A percentile compares a stretch with the other conserved stretches of the same genome.
Evolutionary conservation across 2,113 vertebrate species (phyloP).

Genomic region (Catharus bicknelli): DNA sequence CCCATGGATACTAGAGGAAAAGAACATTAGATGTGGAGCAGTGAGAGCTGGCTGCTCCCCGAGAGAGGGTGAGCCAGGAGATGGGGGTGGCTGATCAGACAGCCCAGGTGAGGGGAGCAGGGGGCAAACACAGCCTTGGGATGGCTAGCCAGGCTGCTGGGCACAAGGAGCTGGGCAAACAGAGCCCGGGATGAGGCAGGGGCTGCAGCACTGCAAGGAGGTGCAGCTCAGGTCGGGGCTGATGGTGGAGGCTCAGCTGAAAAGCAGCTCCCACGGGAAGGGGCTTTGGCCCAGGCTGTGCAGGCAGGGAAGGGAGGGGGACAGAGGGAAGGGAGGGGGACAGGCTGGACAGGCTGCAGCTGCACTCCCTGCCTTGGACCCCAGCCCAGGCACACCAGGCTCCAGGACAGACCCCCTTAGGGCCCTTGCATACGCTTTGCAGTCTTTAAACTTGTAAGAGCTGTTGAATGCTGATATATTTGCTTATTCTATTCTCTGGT

Average conservation of each 20-base stretch:
- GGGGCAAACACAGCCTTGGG: not conserved
- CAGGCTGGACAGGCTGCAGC: not conserved
- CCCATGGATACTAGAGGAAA: not conserved
- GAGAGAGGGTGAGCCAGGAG: not conserved
- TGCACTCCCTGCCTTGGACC: not conserved
- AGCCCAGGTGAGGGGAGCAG: accelerated
- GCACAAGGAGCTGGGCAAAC: too few species aligned
- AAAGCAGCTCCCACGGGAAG: not conserved
- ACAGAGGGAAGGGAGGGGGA: not conserved
- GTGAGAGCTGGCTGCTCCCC: not conserved
- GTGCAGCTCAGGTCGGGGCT: not conserved
- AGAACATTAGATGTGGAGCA: not conserved
- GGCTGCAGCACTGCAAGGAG: not conserved
- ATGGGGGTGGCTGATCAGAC: accelerated
- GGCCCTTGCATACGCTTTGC: not conserved
- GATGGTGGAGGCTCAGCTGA: not conserved
- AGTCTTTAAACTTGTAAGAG: not conserved
- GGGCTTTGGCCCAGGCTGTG: not conserved
- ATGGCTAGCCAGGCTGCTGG: accelerated
- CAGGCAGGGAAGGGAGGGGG: not conserved
- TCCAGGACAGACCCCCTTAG: not conserved
- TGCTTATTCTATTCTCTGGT: not conserved
- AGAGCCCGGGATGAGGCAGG: not conserved
- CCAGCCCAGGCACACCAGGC: not conserved
- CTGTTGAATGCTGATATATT: not conserved